These are phyloP conservation scores for Monopterus albus DNA, from an alignment of 2,113 vertebrate species.

Conservation along the genomic window DNA sequence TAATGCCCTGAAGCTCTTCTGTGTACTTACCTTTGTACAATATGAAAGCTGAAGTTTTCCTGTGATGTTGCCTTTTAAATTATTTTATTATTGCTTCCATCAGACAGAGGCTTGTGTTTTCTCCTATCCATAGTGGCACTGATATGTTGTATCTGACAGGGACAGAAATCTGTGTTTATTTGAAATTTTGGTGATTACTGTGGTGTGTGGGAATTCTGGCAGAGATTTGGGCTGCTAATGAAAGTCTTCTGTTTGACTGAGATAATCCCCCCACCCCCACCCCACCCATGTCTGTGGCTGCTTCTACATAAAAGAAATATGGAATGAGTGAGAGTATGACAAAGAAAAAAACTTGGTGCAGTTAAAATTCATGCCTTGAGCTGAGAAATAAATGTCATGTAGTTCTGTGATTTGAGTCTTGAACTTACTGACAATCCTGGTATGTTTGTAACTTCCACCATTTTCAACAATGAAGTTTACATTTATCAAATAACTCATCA, in stretches of 20 bases:
- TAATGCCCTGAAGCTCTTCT: too few relatives aligned
- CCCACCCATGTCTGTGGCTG: constrained; percentile 26
- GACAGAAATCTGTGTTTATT: constrained; percentile 51
- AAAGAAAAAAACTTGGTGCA: not conserved
- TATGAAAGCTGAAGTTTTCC: too few relatives aligned
- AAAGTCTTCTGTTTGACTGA: constrained; percentile 56
- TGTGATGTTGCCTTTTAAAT: too few relatives aligned
- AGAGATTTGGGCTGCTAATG: constrained; percentile 31
- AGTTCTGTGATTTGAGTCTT: not conserved
- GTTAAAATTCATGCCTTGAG: constrained; percentile 23
- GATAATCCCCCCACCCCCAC: constrained; percentile 40
- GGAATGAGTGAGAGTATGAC: not conserved
- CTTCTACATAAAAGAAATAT: not conserved
- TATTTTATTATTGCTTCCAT: too few relatives aligned
- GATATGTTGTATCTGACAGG: constrained; percentile 34
- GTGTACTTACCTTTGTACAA: too few relatives aligned
- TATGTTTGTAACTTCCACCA: too few relatives aligned
- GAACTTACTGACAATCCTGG: not conserved
- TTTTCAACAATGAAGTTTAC: too few relatives aligned
- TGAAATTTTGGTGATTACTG: constrained; percentile 48
- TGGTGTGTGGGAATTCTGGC: constrained; percentile 49
- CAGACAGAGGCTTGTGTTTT: not conserved
- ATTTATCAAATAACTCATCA: too few relatives aligned
- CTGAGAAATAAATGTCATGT: not conserved
- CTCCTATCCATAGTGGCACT: not conserved